Percentiles rank a stretch among this genome's conserved stretches.
Conservation (phyloP, 37 sponge, comb jelly and placozoan genomes). For the Chondrilla cf. caribensis region DNA sequence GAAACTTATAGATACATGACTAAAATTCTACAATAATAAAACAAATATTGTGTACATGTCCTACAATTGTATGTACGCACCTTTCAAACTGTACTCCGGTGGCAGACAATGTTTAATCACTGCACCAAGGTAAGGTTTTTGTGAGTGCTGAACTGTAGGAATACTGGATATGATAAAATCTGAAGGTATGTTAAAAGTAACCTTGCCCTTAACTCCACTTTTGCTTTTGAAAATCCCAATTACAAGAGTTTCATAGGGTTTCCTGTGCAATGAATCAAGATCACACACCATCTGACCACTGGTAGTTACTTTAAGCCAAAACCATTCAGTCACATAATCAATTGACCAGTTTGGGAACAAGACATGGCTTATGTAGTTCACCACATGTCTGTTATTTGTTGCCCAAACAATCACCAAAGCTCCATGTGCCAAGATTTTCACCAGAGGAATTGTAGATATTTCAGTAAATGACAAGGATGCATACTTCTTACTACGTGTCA, state of each 20-base stretch:
- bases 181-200: not conserved
- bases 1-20: too few species aligned
- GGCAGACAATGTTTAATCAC: slow-evolving; percentile 4
- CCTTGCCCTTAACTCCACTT: not conserved
- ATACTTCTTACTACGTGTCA: slow-evolving; percentile 53
- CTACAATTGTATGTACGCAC: too few species aligned
- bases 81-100: too few species aligned
- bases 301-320: slow-evolving; percentile 82
- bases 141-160: slow-evolving; percentile 60
- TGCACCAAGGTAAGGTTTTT: slow-evolving; percentile 70
- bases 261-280: slow-evolving; percentile 71
- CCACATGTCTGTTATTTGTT: slow-evolving; percentile 61
- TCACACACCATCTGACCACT: slow-evolving; percentile 55
- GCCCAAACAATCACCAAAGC: slow-evolving; percentile 70
- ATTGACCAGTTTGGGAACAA: slow-evolving; percentile 61
- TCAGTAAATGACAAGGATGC: not conserved
- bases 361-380: slow-evolving; percentile 13
- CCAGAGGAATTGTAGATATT: slow-evolving; percentile 37
- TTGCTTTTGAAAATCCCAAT: slow-evolving; percentile 34
- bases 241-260: slow-evolving; percentile 68
- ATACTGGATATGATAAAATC: slow-evolving; percentile 34
- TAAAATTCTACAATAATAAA: too few species aligned
- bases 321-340: slow-evolving; percentile 57
- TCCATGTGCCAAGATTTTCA: slow-evolving; percentile 3
- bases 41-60: too few species aligned